These are phyloP conservation scores for Pituophis catenifer DNA, from an alignment of 2,113 vertebrate genomes.

Conservation along the genomic window DNA sequence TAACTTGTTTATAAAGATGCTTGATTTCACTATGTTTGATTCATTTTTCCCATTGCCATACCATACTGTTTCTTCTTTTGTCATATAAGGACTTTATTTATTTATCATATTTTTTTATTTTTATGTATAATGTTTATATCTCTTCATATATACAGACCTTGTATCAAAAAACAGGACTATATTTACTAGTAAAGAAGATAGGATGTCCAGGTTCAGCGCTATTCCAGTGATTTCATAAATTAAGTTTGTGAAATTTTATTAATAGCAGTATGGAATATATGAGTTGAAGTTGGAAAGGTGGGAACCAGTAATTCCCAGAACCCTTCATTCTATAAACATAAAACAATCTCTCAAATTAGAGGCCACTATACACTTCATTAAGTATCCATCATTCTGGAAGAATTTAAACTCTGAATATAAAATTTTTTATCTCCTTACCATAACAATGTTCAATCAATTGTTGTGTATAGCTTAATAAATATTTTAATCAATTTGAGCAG, in stretches of 20 bases:
- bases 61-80: background rate
- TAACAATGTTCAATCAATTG: background rate
- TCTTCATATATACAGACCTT: background rate
- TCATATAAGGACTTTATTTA: background rate
- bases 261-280: background rate
- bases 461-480: background rate
- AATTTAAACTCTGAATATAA: background rate
- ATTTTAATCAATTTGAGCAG: background rate
- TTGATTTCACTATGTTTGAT: background rate
- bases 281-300: background rate
- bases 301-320: background rate
- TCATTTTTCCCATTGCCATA: background rate
- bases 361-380: background rate
- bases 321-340: background rate
- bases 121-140: background rate
- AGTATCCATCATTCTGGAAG: background rate
- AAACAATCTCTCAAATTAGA: background rate
- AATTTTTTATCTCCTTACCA: background rate
- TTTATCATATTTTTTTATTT: background rate
- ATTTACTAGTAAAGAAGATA: background rate
- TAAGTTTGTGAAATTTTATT: background rate
- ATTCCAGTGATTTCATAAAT: background rate
- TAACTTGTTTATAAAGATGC: background rate
- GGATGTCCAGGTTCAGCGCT: background rate
- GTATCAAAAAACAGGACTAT: background rate